Conservation (phyloP, 1,140 invertebrate genomes). For the Drosophila ercepeae region DNA sequence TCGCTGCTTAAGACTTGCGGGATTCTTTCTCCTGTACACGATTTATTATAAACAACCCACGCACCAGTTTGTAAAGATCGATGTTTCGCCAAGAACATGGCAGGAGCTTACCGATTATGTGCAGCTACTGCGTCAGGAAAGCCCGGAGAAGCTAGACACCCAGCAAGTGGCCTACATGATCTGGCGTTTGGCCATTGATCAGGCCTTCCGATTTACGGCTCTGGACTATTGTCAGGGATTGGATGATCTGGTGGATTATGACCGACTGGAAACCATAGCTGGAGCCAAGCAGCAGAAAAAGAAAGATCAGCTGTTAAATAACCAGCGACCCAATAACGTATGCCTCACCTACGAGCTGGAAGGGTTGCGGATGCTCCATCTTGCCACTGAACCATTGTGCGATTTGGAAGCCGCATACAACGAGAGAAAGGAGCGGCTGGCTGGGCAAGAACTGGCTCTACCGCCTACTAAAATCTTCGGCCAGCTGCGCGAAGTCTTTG, state of each 20-base stretch:
- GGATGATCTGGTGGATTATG: slow-evolving; percentile 66
- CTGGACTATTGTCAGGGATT: slow-evolving; percentile 61
- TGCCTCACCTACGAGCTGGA: slow-evolving; percentile 39
- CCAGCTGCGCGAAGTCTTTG: slow-evolving; percentile 44
- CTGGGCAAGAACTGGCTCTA: slow-evolving; percentile 36
- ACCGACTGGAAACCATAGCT: slow-evolving; percentile 36
- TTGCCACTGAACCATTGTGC: slow-evolving; percentile 26
- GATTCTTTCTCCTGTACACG: slow-evolving; percentile 61
- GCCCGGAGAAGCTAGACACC: slow-evolving; percentile 16
- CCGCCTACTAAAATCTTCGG: slow-evolving; percentile 53
- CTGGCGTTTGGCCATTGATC: slow-evolving; percentile 46
- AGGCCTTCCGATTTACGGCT: slow-evolving; percentile 69
- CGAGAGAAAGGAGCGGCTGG: slow-evolving; percentile 45
- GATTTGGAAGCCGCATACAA: slow-evolving; percentile 66
- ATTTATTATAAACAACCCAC: slow-evolving; percentile 79
- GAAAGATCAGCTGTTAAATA: slow-evolving; percentile 10
- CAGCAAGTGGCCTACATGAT: slow-evolving; percentile 64
- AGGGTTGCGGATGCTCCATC: slow-evolving; percentile 9
- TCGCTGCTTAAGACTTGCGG: slow-evolving; percentile 51
- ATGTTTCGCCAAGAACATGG: slow-evolving; percentile 58
- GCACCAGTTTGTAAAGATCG: slow-evolving; percentile 62
- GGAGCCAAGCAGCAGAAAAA: slow-evolving; percentile 7
- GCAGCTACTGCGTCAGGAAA: slow-evolving; percentile 2
- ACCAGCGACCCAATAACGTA: slow-evolving; percentile 14
- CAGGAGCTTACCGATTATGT: slow-evolving; percentile 44